A percentile compares a stretch with the other conserved stretches of the same genome.
These are phyloP conservation scores for Eucera pruinosa DNA, from an alignment of 2,888 invertebrate genomes.

Conservation along the genomic window DNA sequence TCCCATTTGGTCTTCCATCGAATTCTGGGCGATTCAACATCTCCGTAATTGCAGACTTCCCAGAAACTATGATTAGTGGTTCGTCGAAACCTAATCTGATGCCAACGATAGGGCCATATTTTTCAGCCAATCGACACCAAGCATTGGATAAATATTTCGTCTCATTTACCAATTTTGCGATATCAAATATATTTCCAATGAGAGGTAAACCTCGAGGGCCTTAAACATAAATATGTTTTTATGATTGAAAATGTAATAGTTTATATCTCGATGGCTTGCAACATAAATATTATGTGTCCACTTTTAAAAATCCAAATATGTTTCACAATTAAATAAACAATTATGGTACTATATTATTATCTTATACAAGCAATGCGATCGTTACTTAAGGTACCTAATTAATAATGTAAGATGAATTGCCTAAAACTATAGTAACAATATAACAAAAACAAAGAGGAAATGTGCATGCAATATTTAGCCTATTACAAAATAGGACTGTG, in stretches of 20 bases:
- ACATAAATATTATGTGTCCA: no score
- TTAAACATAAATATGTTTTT: constrained; percentile 69
- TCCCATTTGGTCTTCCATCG: constrained; percentile 89
- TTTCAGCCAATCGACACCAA: constrained; percentile 86
- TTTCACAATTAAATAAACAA: no score
- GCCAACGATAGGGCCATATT: constrained; percentile 88
- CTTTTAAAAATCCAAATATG: no score
- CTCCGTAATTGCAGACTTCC: constrained; percentile 87
- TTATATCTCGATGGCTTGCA: no score
- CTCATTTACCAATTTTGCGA: constrained; percentile 81
- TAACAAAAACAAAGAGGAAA: no score
- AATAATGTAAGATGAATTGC: no score
- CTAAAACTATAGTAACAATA: no score
- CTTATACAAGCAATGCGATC: no score
- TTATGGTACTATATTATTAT: no score
- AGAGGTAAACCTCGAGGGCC: constrained; percentile 86
- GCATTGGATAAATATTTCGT: constrained; percentile 87
- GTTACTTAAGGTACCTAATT: no score
- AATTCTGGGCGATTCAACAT: constrained; percentile 88
- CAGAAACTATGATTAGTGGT: constrained; percentile 87
- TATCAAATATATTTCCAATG: constrained; percentile 85
- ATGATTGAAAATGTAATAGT: not conserved
- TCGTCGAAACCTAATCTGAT: constrained; percentile 87
- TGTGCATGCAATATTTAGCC: no score
- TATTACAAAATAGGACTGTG: no score